These are phyloP conservation scores for Motacilla tschutschensis DNA, from an alignment of 2,113 vertebrate species.

Conservation along the genomic window DNA sequence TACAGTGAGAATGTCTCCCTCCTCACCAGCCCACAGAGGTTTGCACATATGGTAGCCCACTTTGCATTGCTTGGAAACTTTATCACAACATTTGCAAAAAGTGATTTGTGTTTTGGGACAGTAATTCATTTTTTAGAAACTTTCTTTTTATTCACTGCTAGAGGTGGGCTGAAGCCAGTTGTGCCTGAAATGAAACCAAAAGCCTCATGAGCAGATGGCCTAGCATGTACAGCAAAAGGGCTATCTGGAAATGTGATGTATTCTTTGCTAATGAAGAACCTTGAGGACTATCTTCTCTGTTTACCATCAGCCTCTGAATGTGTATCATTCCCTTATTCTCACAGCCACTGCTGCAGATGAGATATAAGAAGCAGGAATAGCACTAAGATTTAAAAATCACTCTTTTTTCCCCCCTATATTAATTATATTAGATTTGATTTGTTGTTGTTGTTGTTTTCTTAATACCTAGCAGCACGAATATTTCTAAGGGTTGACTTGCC, in stretches of 20 bases:
- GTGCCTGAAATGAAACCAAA: conserved; percentile 63
- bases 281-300: conserved; percentile 28
- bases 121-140: conserved; percentile 52
- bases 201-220: conserved; percentile 62
- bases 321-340: conserved; percentile 23
- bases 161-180: conserved; percentile 58
- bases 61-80: conserved; percentile 39
- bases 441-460: background rate
- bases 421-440: background rate
- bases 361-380: background rate
- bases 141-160: conserved; percentile 46
- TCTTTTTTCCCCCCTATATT: background rate
- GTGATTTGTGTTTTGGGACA: conserved; percentile 62
- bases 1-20: background rate
- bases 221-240: conserved; percentile 46
- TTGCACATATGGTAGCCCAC: conserved; percentile 11
- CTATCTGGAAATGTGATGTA: conserved; percentile 35
- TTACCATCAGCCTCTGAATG: conserved; percentile 22
- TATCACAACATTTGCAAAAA: conserved; percentile 40
- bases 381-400: background rate
- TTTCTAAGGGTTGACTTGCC: background rate
- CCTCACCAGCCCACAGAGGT: background rate
- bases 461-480: background rate
- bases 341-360: background rate
- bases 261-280: conserved; percentile 65